Base-by-base conservation (phyloP, 2,888 invertebrate species). In the Ommatoiulus sabulosus region DNA sequence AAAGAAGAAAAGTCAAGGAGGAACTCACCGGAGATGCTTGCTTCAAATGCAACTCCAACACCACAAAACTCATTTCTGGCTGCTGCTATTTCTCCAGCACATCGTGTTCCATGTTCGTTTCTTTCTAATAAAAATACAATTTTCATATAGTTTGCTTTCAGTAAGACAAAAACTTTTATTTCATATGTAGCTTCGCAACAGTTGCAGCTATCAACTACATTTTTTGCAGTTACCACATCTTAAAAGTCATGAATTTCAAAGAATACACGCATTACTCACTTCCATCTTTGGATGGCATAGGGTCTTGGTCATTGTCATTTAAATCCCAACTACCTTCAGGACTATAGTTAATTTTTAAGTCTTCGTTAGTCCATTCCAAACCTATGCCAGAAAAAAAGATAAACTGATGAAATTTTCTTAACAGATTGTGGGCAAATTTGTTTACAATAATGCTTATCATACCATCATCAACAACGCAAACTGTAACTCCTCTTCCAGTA, bases 31-130 rank as follows among this genome's bases (percentile, higher is more conserved):
- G 89, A 89, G 12, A 89, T 91, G 89, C 91, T 91, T 8, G 92
- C 91, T 0, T 91, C 90, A 90, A 91, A 92, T 4, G 93, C 92
- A 86, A 93, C 92, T 15, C 93, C 93, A n/a, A 93, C 92, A n/a
- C 92, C 93, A 91, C 93, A 93, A 20, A 92, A 90, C 89, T 91
- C 91, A 90, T 93, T 92, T 4, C 92, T 91, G 17, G 92, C 92
- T 10, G 92, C 93, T 20, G 92, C 92, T 57, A 93, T 92, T 90
- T 93, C 93, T 10, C 93, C 93, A 10, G 93, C 93, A 91, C 93
- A 93, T 72, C 92, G 90, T 6, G 93, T 93, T 0, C 93, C 93
- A 91, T 93, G 93, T 88, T 89, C 88, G 35, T 89, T 89, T 44
- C 85, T 88, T 72, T 84, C 88, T 88, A 46, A 57, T 48, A 57